These are phyloP conservation scores for Luperina testacea DNA, from an alignment of 2,888 invertebrate species.

Conservation along the genomic window DNA sequence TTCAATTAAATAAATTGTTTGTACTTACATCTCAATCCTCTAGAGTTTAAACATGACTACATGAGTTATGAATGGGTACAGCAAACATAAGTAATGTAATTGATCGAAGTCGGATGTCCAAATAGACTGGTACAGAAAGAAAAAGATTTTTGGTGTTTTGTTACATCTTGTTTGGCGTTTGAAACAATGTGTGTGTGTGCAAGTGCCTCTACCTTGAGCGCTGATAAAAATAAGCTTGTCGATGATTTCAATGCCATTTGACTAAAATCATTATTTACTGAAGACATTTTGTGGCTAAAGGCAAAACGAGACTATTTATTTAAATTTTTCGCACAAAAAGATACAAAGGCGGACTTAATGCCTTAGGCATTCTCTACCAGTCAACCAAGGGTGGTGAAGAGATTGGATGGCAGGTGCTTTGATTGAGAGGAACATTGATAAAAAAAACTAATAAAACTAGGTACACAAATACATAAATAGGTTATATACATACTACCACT, in stretches of 20 bases:
- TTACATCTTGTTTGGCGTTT: neutral
- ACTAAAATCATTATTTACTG: neutral
- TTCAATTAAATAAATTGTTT: constrained; percentile 55
- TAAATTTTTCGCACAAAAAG: no score
- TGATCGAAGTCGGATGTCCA: constrained; percentile 13
- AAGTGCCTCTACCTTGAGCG: neutral
- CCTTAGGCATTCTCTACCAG: no score
- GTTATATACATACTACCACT: no score
- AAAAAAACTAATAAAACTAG: no score
- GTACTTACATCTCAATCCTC: constrained; percentile 27
- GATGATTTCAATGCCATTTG: neutral
- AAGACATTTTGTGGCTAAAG: neutral
- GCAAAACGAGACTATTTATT: neutral
- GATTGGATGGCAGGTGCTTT: no score
- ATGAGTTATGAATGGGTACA: constrained; percentile 24
- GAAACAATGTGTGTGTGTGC: neutral
- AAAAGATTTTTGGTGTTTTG: neutral
- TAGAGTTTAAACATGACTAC: constrained; percentile 10
- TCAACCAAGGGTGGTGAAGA: no score
- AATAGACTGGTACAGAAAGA: neutral
- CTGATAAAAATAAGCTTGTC: neutral
- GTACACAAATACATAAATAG: no score
- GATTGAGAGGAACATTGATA: no score
- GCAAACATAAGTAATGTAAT: constrained; percentile 47
- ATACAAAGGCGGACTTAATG: no score